Evolutionary conservation across 1,140 invertebrate genomes (phyloP).

Genomic region (Anoplolepis gracilipes): DNA sequence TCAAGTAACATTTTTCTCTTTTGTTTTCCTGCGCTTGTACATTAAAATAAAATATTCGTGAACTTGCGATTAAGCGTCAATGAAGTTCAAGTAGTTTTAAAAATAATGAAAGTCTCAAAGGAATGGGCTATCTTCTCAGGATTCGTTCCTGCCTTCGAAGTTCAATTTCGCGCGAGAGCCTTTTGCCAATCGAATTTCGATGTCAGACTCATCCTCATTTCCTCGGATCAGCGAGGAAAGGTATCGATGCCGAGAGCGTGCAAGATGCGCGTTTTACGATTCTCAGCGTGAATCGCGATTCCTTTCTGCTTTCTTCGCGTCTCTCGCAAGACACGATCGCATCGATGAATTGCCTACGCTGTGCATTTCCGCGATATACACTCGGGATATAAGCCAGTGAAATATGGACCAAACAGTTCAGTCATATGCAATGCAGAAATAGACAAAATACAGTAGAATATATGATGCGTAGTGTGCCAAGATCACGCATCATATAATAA

Average conservation of each 20-base stretch:
- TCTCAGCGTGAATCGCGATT: conserved; percentile 27
- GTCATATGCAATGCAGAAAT: conserved; percentile 19
- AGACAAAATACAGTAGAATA: background rate
- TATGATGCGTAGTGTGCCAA: background rate
- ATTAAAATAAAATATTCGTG: background rate
- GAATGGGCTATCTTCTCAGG: background rate
- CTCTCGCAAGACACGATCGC: background rate
- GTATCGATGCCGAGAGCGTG: background rate
- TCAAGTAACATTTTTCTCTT: background rate
- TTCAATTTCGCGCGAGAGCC: conserved; percentile 31
- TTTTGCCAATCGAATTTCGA: conserved; percentile 30
- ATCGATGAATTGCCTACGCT: conserved; percentile 21
- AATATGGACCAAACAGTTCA: conserved; percentile 15
- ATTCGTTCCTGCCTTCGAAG: background rate
- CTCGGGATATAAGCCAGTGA: conserved; percentile 26
- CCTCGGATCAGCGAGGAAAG: background rate
- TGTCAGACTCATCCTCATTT: conserved; percentile 19
- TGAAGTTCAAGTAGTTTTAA: background rate
- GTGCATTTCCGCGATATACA: conserved; percentile 27
- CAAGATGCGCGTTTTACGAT: conserved; percentile 40
- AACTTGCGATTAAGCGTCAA: background rate
- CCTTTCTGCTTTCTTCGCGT: conserved; percentile 23
- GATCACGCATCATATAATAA: background rate
- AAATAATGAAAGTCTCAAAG: background rate
- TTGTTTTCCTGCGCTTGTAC: background rate